Conservation (phyloP, 2,888 invertebrate genomes). For the Calliopum simillimum region DNA sequence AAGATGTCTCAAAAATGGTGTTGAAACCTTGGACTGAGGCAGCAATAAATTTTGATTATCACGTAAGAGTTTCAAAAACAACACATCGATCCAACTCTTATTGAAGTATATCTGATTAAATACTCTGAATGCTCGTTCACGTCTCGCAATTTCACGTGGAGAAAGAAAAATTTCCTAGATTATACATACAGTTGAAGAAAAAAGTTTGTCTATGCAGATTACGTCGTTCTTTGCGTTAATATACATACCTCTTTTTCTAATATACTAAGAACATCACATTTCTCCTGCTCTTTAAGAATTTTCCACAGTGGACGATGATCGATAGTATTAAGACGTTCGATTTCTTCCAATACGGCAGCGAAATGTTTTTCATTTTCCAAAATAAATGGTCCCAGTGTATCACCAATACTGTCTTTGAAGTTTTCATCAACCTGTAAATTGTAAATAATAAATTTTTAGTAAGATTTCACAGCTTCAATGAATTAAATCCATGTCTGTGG, state of each 20-base stretch:
- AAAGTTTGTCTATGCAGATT: not conserved
- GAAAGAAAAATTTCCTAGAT: slow-evolving; percentile 54
- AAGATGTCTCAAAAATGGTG: slow-evolving; percentile 48
- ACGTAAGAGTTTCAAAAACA: slow-evolving; percentile 55
- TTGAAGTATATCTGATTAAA: slow-evolving; percentile 61
- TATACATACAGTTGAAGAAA: not conserved
- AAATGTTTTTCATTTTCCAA: slow-evolving; percentile 54
- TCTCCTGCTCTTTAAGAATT: slow-evolving; percentile 54
- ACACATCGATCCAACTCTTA: slow-evolving; percentile 58
- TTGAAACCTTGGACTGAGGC: slow-evolving; percentile 53
- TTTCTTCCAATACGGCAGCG: slow-evolving; percentile 49
- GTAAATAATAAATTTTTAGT: not conserved
- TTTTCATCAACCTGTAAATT: slow-evolving; percentile 57
- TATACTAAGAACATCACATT: slow-evolving; percentile 61
- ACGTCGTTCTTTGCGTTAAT: too few relatives aligned
- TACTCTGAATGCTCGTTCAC: slow-evolving; percentile 54
- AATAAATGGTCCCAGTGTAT: slow-evolving; percentile 56
- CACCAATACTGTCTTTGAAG: slow-evolving; percentile 59
- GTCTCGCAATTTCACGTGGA: slow-evolving; percentile 57
- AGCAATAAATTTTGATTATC: slow-evolving; percentile 53
- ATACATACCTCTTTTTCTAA: slow-evolving; percentile 51
- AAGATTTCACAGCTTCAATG: not conserved
- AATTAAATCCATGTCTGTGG: not conserved
- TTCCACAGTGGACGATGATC: slow-evolving; percentile 61
- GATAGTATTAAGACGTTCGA: slow-evolving; percentile 46